Evolutionary conservation across 2,797 vertebrate genomes (phyloP).

Genomic region (Enteromius argenteus): DNA sequence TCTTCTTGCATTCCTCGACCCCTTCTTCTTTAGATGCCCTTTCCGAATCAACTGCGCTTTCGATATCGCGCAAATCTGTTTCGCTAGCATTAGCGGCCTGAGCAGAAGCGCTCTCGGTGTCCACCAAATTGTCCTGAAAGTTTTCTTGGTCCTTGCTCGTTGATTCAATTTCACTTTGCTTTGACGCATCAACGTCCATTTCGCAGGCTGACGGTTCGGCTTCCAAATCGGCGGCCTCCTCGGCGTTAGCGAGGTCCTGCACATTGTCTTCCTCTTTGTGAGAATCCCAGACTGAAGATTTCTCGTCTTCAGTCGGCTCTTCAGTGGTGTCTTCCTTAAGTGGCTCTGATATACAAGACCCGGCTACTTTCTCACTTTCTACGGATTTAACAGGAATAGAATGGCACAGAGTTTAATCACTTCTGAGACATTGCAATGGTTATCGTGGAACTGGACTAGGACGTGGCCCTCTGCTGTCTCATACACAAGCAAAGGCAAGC

Average conservation of each 20-base stretch:
- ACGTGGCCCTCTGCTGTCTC: constrained; percentile 78
- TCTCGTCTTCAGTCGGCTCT: constrained; percentile 87
- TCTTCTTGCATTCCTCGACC: constrained; percentile 87
- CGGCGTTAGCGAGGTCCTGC: constrained; percentile 79
- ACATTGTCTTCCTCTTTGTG: constrained; percentile 86
- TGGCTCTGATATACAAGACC: constrained; percentile 98
- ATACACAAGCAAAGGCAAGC: constrained; percentile 86
- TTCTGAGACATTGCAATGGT: constrained; percentile 97
- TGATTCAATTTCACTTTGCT: constrained; percentile 80
- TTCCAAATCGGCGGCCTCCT: constrained; percentile 86
- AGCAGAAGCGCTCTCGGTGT: constrained; percentile 83
- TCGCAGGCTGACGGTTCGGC: constrained; percentile 71
- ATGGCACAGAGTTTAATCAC: constrained; percentile 99
- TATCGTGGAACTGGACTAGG: constrained; percentile 92
- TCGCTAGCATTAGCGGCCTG: constrained; percentile 86
- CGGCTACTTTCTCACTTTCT: constrained; percentile 99
- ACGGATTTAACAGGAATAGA: constrained; percentile 99
- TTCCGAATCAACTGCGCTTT: constrained; percentile 84
- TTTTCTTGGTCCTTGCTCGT: constrained; percentile 65
- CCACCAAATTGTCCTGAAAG: constrained; percentile 75
- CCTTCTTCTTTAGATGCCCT: constrained; percentile 84
- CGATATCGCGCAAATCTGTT: constrained; percentile 79
- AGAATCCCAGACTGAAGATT: constrained; percentile 81
- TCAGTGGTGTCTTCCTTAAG: constrained; percentile 93
- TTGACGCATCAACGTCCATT: constrained; percentile 80